Evolutionary conservation across 2,888 invertebrate species (phyloP), one percentile per base, ranked within the genome.

Genomic region (Herminia tarsipennalis): DNA sequence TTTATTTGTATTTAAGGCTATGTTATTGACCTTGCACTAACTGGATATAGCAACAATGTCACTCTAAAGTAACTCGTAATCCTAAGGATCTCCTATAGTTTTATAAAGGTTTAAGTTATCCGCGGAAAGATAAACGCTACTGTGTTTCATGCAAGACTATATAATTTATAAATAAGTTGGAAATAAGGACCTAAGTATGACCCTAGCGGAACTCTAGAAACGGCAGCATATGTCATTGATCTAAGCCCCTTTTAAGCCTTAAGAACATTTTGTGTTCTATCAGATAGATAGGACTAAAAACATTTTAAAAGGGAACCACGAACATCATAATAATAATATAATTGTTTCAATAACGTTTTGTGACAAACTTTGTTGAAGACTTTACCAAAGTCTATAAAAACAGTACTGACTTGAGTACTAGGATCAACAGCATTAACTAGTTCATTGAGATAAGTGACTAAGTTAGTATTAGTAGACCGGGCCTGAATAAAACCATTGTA

Each of bases 71-170:
- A 12, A n/a, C n/a, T n/a, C n/a, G n/a, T n/a, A n/a, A n/a, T n/a
- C n/a, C n/a, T n/a, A n/a, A n/a, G n/a, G n/a, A n/a, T n/a, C n/a
- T n/a, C n/a, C n/a, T n/a, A 33, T 9, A 2, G 25, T 40, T 40
- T 33, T 32, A 18, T 25, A 40, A 17, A 40, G 8, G 5, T 40
- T 33, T 25, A 40, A 18, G 20, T 32, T 9, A 17, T 32, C 32
- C 0, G 25, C 32, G 18, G 33, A 40, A 1, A 32, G 20, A 10
- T 40, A 40, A 25, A 18, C 17, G 5, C 25, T 25, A 6, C 18
- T 40, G 9, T 25, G 2, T 40, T 40, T 25, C 5, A 40, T 33
- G 13, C 1, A 40, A 8, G 20, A 25, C 1, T n/a, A n/a, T n/a
- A n/a, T n/a, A n/a, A n/a, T n/a, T n/a, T n/a, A n/a, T 30, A 17